Base-by-base conservation (phyloP, 2,113 vertebrate genomes). In the Chionodraco myersi region DNA sequence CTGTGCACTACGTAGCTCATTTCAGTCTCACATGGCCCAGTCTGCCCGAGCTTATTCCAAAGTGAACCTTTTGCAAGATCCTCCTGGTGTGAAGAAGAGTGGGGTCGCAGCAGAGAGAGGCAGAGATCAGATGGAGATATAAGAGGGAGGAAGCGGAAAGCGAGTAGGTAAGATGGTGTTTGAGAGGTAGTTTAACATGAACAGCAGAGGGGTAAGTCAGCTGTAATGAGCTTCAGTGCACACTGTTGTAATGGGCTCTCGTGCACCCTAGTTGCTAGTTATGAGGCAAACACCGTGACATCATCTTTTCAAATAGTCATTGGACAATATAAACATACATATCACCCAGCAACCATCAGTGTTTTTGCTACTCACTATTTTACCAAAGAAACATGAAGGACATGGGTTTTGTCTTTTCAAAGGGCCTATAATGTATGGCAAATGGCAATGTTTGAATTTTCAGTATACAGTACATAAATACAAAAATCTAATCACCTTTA, bases 61-160 rank as follows among this genome's bases (percentile, higher is more conserved):
- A 85, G 82, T 66, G 83, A 91, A 84, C 71, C 82, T 85, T 63
- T 78, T 75, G 78, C 84, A 80, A 77, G 75, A 34, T 79, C 77
- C 48, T 73, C 67, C n/a, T 23, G 45, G 86, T 73, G 85, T 60
- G 70, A 84, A 72, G 83, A 79, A 60, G 49, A 59, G 58, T 41
- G 58, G 59, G 79, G 79, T 75, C 47, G 52, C 66, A 72, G 65
- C 45, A n/a, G 64, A 86, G 30, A 80, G 61, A 88, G 75, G 34
- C 54, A 67, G 64, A 89, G 79, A 79, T 84, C 87, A 89, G 76
- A 80, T 41, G 54, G 41, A 52, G 49, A 63, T 65, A 49, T 57
- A 54, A 18, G 57, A 52, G 53, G 62, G 57, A 64, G 62, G 71
- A 71, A 59, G 52, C 16, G 64, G 52, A 70, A 81, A 53, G 49